Base-by-base conservation (phyloP, 1,140 invertebrate genomes). In the Bombus confusus region DNA sequence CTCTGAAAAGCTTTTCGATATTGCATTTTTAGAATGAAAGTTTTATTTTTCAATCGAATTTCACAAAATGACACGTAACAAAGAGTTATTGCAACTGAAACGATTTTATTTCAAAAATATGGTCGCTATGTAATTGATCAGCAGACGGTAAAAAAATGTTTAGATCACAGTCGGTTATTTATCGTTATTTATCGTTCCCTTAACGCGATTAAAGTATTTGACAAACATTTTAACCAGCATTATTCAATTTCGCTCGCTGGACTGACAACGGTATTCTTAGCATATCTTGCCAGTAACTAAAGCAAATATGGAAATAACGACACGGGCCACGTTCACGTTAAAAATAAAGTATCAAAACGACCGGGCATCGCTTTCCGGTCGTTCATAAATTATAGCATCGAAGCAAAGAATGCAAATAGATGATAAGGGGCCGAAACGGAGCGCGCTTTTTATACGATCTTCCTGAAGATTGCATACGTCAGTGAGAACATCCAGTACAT, bases 381-480 rank as follows among this genome's bases (percentile, higher is more conserved):
- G 25, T 57, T 15, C 47, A 76, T 76, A 76, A 76, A 76, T 75
- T 64, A 69, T 80, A 25, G 39, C 34, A 34, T 52, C 64, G 78
- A 39, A 1, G 0, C 25, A 5, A n/a, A n/a, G 8, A 47, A 71
- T 52, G 31, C 62, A 71, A 69, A 47, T 39, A 80, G 34, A 71
- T n/a, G 34, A n/a, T 80, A 37, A 39, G 12, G 28, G 25, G 12
- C 18, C 57, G 28, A 22, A 34, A 62, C n/a, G 37, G 10, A 31
- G 28, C 34, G 13, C 13, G 34, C 13, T 62, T 77, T 43, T 59
- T 78, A 10, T 15, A 5, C 9, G 8, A 4, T 13, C 13, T 81
- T 59, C 25, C 25, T 8, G n/a, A 79, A 81, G n/a, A 72, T 52
- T 25, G 75, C 34, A 28, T 25, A n/a, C 71, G 80, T 75, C 80